Percentiles rank a stretch among this genome's conserved stretches.
These are phyloP conservation scores for Clusia tigrina DNA, from an alignment of 2,888 invertebrate species.

Conservation along the genomic window DNA sequence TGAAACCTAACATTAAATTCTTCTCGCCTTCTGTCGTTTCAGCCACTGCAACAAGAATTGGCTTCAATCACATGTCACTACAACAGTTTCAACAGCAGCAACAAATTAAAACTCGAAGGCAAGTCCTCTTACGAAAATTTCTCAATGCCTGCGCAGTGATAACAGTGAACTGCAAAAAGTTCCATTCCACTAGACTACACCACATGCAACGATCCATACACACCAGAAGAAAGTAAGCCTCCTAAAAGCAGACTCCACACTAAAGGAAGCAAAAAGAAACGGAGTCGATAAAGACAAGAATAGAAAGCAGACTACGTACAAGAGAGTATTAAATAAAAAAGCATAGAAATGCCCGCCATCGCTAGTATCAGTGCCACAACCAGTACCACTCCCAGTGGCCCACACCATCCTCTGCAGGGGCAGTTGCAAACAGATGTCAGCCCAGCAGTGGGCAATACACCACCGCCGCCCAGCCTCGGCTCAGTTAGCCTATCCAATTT, in stretches of 20 bases:
- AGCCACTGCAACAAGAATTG: slow-evolving; percentile 15
- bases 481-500: slow-evolving; percentile 43
- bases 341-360: slow-evolving; percentile 40
- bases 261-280: slow-evolving; percentile 11
- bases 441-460: slow-evolving; percentile 14
- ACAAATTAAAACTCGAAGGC: slow-evolving; percentile 17
- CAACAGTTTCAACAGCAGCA: slow-evolving; percentile 19
- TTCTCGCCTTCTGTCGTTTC: too few relatives aligned
- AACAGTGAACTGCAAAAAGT: neutral
- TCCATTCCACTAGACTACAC: neutral
- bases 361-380: slow-evolving; percentile 21
- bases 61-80: slow-evolving; percentile 11
- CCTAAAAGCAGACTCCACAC: neutral
- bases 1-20: slow-evolving; percentile 7
- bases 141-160: slow-evolving; percentile 19
- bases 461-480: slow-evolving; percentile 31
- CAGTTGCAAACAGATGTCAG: slow-evolving; percentile 26
- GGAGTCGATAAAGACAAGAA: slow-evolving; percentile 10
- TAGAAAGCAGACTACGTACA: neutral
- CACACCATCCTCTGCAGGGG: slow-evolving; percentile 34
- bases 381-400: slow-evolving; percentile 27
- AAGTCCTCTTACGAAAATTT: slow-evolving; percentile 12
- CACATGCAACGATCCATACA: neutral
- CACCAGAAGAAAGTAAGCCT: neutral
- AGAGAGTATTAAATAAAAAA: slow-evolving; percentile 2